phyloP scores from a whole-genome alignment of 1,140 invertebrate species.

The Atopsyche davidsoni region DNA sequence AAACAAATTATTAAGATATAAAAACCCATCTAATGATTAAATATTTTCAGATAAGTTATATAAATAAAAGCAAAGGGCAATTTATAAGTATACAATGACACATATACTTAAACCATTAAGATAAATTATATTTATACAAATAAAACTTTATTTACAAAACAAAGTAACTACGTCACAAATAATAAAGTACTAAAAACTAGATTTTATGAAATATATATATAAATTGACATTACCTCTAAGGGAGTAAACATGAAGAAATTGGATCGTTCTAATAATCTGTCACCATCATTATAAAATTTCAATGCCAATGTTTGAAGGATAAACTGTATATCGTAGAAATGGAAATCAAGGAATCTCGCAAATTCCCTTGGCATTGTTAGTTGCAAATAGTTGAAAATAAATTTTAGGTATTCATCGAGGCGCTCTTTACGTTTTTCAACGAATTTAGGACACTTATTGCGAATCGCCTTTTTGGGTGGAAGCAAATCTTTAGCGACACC shows the following conservation, averaged over 20 bases:
- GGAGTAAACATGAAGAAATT: conserved; percentile 62
- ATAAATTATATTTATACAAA: too few species aligned
- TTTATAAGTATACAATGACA: too few species aligned
- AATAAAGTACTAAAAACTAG: too few species aligned
- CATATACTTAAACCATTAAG: too few species aligned
- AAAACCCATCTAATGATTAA: too few species aligned
- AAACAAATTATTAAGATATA: conserved; percentile 2
- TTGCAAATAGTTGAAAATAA: conserved; percentile 65
- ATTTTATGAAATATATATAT: too few species aligned
- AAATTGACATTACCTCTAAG: conserved; percentile 67
- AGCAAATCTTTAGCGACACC: conserved; percentile 73
- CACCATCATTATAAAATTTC: conserved; percentile 64
- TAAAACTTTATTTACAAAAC: too few species aligned
- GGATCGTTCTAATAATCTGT: conserved; percentile 53
- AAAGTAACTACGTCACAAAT: too few species aligned
- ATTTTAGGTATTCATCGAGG: conserved; percentile 76
- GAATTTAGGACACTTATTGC: conserved; percentile 66
- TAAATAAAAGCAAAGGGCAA: too few species aligned
- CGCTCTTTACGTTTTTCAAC: conserved; percentile 74
- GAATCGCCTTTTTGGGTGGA: conserved; percentile 81
- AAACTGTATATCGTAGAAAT: conserved; percentile 77
- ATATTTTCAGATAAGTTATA: too few species aligned
- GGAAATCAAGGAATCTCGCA: conserved; percentile 72
- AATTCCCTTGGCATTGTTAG: conserved; percentile 68
- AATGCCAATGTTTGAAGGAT: conserved; percentile 71